Evolutionary conservation across 2,888 invertebrate species (phyloP), one percentile per base, ranked within the genome.

Genomic region (Drosophila macrospina): DNA sequence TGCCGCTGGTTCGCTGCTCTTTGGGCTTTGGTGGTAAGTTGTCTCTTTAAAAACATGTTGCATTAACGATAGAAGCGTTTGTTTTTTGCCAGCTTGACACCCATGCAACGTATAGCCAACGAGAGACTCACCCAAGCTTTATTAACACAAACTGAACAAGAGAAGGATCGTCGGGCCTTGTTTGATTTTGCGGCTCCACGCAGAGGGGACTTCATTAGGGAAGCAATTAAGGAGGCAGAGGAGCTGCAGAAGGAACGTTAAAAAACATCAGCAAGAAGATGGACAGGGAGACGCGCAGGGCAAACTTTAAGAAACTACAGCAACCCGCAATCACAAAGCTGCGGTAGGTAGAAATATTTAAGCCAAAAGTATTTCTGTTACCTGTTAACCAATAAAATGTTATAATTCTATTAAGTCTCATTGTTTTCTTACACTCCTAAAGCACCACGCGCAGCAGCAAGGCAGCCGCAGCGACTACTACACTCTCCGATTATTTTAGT

Each of bases 261-360:
- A 62, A 20, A 1, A 3, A 20, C 20, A 7, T n/a, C n/a, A 28
- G 5, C 2, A 28, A 5, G 64, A 66, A 45, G 11, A 91, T 92
- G 91, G 90, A 89, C 61, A 83, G 83, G 20, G 74, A 80, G 62
- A 86, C 86, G 7, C 88, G 91, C 13, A 89, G 78, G 72, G 82
- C 84, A 1, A 91, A 91, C 66, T 82, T 91, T 37, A 85, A 74
- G 41, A 92, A 91, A 74, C 69, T 92, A 0, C 89, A 90, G 57
- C 57, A 88, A 47, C 79, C 89, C 1, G 63, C 74, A 39, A 62
- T 55, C 34, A 73, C 42, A n/a, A 55, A 74, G 67, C 69, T 59
- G 74, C 90, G 91, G 91, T 91, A 91, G 60, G 80, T 64, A 51
- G 47, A 37, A 20, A 20, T 3, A 20, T 20, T 20, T 20, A 20